Evolutionary conservation across 2,113 vertebrate species (phyloP).

Genomic region (Ptilorrhoa leucosticta): DNA sequence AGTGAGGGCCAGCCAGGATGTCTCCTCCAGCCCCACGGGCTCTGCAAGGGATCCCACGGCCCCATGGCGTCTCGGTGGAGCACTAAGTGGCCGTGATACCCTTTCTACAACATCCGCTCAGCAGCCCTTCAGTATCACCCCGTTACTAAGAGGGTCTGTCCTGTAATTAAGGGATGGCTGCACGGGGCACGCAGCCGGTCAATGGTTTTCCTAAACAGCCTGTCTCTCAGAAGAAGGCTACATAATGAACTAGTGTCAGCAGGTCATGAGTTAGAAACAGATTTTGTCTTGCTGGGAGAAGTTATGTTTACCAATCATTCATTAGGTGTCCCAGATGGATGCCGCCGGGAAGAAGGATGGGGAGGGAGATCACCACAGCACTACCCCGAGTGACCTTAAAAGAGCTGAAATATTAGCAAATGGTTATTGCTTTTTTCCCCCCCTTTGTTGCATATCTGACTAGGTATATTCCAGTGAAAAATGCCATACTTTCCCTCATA

Average conservation of each 20-base stretch:
- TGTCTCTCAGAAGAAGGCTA: slow-evolving; percentile 22
- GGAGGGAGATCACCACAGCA: neutral
- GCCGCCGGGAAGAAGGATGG: neutral
- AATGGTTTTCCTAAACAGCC: slow-evolving; percentile 26
- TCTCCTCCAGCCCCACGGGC: neutral
- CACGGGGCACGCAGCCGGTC: neutral
- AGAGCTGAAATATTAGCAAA: neutral
- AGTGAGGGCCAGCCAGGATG: neutral
- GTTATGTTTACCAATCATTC: slow-evolving; percentile 43
- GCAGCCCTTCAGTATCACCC: neutral
- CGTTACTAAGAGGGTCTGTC: neutral
- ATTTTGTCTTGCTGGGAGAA: slow-evolving; percentile 46
- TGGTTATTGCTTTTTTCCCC: neutral
- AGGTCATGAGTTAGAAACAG: slow-evolving; percentile 44
- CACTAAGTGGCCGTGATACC: neutral
- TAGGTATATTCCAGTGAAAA: neutral
- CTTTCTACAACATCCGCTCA: neutral
- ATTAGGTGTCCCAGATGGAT: slow-evolving; percentile 33
- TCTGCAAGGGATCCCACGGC: neutral
- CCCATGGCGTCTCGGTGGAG: rapidly evolving
- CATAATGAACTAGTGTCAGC: slow-evolving; percentile 47
- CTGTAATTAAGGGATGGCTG: neutral
- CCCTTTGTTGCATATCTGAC: neutral
- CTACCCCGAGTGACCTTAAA: neutral
- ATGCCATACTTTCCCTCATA: neutral